Base-by-base conservation (phyloP, 2,888 invertebrate species). In the Eristalis intricaria region DNA sequence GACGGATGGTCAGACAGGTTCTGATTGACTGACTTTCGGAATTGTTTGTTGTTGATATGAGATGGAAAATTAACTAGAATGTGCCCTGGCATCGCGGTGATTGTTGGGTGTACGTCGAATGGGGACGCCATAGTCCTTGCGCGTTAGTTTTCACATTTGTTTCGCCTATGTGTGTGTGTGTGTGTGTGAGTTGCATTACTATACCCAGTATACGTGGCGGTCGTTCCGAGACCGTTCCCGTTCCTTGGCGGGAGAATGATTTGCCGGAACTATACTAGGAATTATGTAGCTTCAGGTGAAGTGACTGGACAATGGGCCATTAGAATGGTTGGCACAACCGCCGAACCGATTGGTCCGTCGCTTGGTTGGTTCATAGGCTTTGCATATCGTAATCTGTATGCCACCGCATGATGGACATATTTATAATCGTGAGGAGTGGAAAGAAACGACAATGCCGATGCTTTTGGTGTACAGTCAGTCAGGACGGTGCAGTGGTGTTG, bases 21-120 rank as follows among this genome's bases (percentile, higher is more conserved):
- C 88, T 89, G 89, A 89, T 89, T 89, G 89, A 89, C 89, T 89
- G 89, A 89, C 89, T 89, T 89, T 89, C 89, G 88, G 89, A 89
- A 88, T 88, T 83, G 89, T 89, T 89, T 89, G 89, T 84, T 89
- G 87, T 88, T 89, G 89, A 88, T 84, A 88, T 88, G 89, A 89
- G 84, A 89, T 84, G 85, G 84, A 83, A 89, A 89, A 89, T 89
- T 89, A 89, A 89, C 89, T 81, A 88, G 84, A 84, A 84, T 81
- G 56, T 26, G 56, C 84, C 56, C 69, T 56, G 65, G 73, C 76
- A 81, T 22, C 56, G 70, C 58, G 40, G 32, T 79, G 60, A 58
- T 58, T 68, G 64, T 60, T 50, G 19, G 50, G 50, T 50, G 50
- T 50, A 66, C 32, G 58, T 32, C 56, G 32, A 60, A 32, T 60